These are phyloP conservation scores for Heliconius charithonia DNA, from an alignment of 2,888 invertebrate genomes.

Conservation along the genomic window DNA sequence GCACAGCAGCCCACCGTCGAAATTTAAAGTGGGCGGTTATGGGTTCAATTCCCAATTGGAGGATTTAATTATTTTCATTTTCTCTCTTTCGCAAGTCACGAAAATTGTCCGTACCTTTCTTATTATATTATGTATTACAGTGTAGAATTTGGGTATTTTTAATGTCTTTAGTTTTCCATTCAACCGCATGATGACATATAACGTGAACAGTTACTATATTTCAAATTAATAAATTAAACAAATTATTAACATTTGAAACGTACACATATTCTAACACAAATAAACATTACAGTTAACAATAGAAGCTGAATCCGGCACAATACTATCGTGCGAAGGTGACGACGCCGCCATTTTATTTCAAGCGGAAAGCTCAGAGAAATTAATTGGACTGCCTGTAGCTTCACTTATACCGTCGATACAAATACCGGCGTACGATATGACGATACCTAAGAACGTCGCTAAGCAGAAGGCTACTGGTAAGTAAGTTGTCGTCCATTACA, in stretches of 20 bases:
- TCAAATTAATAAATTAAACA: too few species aligned
- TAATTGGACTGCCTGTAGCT: slow-evolving; percentile 77
- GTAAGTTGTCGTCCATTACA: neutral
- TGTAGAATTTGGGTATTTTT: neutral
- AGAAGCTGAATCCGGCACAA: slow-evolving; percentile 67
- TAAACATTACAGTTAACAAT: slow-evolving; percentile 65
- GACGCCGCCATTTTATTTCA: slow-evolving; percentile 82
- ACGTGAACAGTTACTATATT: too few species aligned
- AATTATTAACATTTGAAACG: neutral
- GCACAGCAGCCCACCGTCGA: too few species aligned
- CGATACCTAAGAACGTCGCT: slow-evolving; percentile 71
- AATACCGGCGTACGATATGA: slow-evolving; percentile 70
- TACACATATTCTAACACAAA: neutral
- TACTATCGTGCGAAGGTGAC: slow-evolving; percentile 63
- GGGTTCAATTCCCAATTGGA: too few species aligned
- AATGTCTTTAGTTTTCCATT: neutral
- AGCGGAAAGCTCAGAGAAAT: slow-evolving; percentile 77
- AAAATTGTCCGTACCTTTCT: too few species aligned
- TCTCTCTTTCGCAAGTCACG: too few species aligned
- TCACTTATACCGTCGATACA: slow-evolving; percentile 81
- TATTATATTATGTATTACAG: too few species aligned
- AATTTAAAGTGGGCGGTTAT: too few species aligned
- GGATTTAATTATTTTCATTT: too few species aligned
- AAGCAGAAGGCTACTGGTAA: slow-evolving; percentile 86
- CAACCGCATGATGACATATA: neutral